Conservation (phyloP, 2,888 invertebrate species). For the Sminthurides aquaticus region DNA sequence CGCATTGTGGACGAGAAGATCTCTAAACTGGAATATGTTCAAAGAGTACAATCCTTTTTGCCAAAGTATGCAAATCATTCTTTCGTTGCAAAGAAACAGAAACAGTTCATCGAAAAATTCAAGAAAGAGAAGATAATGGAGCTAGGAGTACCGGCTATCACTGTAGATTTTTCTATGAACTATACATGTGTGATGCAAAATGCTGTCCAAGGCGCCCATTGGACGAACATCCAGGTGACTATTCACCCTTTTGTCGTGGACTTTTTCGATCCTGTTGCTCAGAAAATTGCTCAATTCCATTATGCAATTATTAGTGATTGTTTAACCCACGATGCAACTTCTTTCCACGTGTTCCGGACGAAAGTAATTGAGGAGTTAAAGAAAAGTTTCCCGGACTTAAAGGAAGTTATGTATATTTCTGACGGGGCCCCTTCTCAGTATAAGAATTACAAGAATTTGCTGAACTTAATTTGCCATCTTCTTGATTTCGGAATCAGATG, state of each 20-base stretch:
- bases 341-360: constrained; percentile 5
- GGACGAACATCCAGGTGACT: not conserved
- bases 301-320: constrained; percentile 1
- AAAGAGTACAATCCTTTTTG: not conserved
- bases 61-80: not conserved
- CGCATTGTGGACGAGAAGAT: not conserved
- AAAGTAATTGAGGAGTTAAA: not conserved
- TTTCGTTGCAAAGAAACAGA: not conserved
- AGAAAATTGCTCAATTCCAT: not conserved
- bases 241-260: constrained; percentile 3
- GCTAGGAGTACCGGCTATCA: not conserved
- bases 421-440: constrained; percentile 9
- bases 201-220: not conserved
- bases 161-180: not conserved
- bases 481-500: not conserved
- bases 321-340: not conserved
- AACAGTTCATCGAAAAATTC: not conserved
- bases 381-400: not conserved
- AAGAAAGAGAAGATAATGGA: not conserved
- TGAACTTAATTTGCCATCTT: not conserved
- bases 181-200: not conserved
- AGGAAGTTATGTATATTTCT: not conserved
- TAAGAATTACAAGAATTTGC: constrained; percentile 12
- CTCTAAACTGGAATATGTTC: not conserved
- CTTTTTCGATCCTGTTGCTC: not conserved